These are phyloP conservation scores for Artemia sinica DNA, from an alignment of 2,888 invertebrate genomes.

Conservation along the genomic window DNA sequence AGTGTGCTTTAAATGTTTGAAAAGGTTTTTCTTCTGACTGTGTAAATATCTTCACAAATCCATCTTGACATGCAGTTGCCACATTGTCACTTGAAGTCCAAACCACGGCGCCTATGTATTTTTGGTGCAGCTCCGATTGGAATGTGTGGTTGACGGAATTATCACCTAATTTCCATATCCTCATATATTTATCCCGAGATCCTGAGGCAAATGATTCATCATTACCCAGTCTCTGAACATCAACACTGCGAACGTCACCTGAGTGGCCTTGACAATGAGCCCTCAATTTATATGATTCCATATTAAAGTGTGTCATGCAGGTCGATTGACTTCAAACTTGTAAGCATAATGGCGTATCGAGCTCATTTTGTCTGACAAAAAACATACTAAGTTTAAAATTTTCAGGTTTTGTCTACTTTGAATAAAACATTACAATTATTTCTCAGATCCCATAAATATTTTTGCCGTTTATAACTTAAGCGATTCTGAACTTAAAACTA, in stretches of 20 bases:
- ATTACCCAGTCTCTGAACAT: constrained; percentile 42
- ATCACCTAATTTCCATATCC: background rate
- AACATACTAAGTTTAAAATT: too few relatives aligned
- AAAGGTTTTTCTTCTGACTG: too few relatives aligned
- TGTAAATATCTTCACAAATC: background rate
- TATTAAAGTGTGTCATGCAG: background rate
- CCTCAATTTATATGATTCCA: constrained; percentile 50
- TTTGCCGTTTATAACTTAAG: too few relatives aligned
- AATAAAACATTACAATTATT: too few relatives aligned
- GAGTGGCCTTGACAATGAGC: constrained; percentile 59
- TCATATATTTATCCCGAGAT: background rate
- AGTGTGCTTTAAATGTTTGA: too few relatives aligned
- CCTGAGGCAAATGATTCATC: constrained; percentile 27
- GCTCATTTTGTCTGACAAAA: too few relatives aligned
- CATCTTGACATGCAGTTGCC: constrained; percentile 3
- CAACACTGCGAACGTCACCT: constrained; percentile 64
- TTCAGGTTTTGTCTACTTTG: too few relatives aligned
- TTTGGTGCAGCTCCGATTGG: background rate
- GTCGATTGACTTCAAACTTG: too few relatives aligned
- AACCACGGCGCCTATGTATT: background rate
- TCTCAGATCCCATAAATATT: too few relatives aligned
- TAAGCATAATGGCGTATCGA: fast-evolving
- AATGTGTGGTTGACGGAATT: background rate
- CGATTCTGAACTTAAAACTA: too few relatives aligned
- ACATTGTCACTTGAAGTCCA: background rate